Percentiles rank a stretch among this genome's conserved stretches.
Conservation (phyloP, 2,888 invertebrate genomes). For the Spialia ferax region DNA sequence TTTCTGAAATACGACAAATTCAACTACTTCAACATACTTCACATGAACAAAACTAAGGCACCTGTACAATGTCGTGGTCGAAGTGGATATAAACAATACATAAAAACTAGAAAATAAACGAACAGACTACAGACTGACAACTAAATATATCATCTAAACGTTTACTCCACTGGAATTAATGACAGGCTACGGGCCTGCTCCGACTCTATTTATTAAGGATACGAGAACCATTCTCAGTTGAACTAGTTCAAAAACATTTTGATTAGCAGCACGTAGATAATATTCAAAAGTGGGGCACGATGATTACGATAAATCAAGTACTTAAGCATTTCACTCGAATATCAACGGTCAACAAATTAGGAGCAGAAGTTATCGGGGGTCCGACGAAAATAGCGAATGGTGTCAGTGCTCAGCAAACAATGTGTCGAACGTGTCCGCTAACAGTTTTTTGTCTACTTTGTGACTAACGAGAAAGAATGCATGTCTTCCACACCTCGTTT, state of each 20-base stretch:
- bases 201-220: neutral
- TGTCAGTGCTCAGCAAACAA: constrained; percentile 24
- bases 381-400: constrained; percentile 34
- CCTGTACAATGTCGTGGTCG: too few species aligned
- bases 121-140: neutral
- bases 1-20: too few species aligned
- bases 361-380: constrained; percentile 32
- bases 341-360: constrained; percentile 31
- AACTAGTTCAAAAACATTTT: constrained; percentile 25
- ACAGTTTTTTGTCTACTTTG: constrained; percentile 27
- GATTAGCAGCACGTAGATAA: constrained; percentile 25
- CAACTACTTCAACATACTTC: too few species aligned
- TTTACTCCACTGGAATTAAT: too few species aligned
- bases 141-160: neutral
- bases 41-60: too few species aligned
- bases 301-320: constrained; percentile 29
- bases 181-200: too few species aligned
- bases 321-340: constrained; percentile 14
- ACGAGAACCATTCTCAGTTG: neutral
- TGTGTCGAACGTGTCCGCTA: constrained; percentile 23
- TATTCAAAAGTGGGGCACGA: constrained; percentile 12
- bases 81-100: neutral
- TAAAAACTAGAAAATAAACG: neutral
- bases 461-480: constrained; percentile 33
- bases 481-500: constrained; percentile 36